phyloP scores from a whole-genome alignment of 2,113 vertebrate genomes.

The Arizona elegans region DNA sequence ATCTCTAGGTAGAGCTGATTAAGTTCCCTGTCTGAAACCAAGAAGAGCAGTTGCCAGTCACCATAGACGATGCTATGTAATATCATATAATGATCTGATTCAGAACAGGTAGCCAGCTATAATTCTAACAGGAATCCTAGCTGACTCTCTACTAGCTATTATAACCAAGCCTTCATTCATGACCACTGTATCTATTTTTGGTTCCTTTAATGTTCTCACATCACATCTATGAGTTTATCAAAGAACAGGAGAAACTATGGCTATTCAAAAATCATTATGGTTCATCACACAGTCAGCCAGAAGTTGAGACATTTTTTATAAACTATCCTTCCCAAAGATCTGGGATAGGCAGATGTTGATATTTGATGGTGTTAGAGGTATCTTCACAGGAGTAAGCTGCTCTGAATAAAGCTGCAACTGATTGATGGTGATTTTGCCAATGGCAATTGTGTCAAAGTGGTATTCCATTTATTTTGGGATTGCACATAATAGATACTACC shows the following conservation, averaged over 20 bases:
- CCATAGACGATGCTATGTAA: background rate
- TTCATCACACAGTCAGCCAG: background rate
- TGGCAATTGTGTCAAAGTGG: background rate
- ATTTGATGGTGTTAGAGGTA: background rate
- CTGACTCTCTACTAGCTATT: background rate
- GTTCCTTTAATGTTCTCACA: background rate
- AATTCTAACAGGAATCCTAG: background rate
- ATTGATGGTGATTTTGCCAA: background rate
- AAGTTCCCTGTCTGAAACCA: background rate
- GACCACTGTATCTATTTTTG: background rate
- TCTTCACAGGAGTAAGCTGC: background rate
- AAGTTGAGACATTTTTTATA: background rate
- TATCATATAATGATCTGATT: background rate
- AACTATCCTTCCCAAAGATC: background rate
- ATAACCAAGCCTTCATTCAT: background rate
- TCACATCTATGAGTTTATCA: background rate
- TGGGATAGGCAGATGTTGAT: background rate
- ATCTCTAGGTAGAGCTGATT: background rate
- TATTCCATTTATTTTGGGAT: background rate
- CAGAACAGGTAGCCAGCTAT: background rate
- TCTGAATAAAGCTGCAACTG: background rate
- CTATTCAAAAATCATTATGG: background rate
- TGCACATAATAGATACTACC: background rate
- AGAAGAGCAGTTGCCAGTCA: background rate
- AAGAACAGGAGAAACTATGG: background rate